phyloP scores from a whole-genome alignment of 2,113 vertebrate genomes.

The Sinocyclocheilus grahami region DNA sequence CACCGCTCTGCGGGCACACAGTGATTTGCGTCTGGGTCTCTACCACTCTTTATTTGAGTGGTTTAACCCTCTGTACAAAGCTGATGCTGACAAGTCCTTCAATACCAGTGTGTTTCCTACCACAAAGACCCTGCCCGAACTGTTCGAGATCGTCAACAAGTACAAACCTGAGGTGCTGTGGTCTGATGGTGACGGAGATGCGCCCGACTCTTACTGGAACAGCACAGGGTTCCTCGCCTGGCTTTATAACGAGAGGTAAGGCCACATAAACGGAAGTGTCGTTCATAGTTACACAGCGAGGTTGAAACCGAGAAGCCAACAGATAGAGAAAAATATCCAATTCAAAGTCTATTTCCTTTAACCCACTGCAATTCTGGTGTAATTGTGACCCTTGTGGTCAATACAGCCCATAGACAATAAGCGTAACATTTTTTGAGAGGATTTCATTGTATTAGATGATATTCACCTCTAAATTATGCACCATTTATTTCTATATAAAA shows the following conservation, averaged over 20 bases:
- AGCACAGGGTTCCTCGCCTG: slow-evolving; percentile 94
- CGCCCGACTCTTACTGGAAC: slow-evolving; percentile 91
- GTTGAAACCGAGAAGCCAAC: no score
- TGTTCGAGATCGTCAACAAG: slow-evolving; percentile 84
- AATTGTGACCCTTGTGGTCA: no score
- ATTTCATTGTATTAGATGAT: background rate
- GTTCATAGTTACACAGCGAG: no score
- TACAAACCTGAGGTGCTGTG: slow-evolving; percentile 92
- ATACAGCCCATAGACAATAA: no score
- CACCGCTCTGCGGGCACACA: slow-evolving; percentile 75
- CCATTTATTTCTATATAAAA: background rate
- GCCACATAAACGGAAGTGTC: background rate
- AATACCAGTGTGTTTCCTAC: slow-evolving; percentile 80
- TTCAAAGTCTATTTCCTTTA: background rate
- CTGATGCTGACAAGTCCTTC: slow-evolving; percentile 79
- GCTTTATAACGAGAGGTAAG: slow-evolving; percentile 96
- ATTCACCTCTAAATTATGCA: background rate
- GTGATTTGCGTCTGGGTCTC: slow-evolving; percentile 84
- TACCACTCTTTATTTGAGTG: slow-evolving; percentile 98
- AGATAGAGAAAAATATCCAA: background rate
- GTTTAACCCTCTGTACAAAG: slow-evolving; percentile 88
- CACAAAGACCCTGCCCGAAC: slow-evolving; percentile 86
- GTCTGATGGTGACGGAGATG: slow-evolving; percentile 91
- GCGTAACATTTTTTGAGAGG: no score
- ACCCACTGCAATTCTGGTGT: no score